Evolutionary conservation across 2,888 invertebrate species (phyloP).

Genomic region (Phymatocera aterrima): DNA sequence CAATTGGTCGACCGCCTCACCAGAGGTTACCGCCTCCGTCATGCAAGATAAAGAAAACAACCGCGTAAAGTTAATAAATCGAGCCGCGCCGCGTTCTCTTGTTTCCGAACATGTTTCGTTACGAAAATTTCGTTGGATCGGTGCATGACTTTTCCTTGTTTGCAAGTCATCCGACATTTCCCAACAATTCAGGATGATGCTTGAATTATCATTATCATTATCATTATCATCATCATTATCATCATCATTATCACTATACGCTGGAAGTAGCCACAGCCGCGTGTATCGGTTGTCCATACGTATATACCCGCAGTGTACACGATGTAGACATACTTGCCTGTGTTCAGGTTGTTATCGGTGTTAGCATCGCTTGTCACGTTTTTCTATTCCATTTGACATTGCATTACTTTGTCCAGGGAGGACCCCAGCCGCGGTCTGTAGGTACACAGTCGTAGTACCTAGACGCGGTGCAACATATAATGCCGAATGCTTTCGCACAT

Average conservation of each 20-base stretch:
- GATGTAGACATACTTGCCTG: neutral
- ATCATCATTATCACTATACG: too few species aligned
- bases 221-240: too few species aligned
- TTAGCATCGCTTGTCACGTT: neutral
- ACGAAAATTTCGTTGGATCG: too few species aligned
- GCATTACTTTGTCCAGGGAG: neutral
- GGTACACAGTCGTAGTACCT: neutral
- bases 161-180: too few species aligned
- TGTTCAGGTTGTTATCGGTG: neutral
- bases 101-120: too few species aligned
- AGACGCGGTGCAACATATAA: neutral
- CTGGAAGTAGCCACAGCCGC: too few species aligned
- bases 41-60: conserved; percentile 65
- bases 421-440: too few species aligned
- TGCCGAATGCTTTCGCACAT: neutral
- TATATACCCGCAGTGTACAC: neutral
- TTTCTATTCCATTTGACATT: neutral
- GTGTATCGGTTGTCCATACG: too few species aligned
- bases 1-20: conserved; percentile 64
- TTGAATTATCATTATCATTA: too few species aligned
- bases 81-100: neutral
- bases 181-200: too few species aligned
- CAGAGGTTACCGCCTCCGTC: conserved; percentile 64
- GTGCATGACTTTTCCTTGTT: too few species aligned
- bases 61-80: conserved; percentile 44